Evolutionary conservation across 37 sponge, comb jelly and placozoan genomes (phyloP).

Genomic region (Tethya wilhelma): DNA sequence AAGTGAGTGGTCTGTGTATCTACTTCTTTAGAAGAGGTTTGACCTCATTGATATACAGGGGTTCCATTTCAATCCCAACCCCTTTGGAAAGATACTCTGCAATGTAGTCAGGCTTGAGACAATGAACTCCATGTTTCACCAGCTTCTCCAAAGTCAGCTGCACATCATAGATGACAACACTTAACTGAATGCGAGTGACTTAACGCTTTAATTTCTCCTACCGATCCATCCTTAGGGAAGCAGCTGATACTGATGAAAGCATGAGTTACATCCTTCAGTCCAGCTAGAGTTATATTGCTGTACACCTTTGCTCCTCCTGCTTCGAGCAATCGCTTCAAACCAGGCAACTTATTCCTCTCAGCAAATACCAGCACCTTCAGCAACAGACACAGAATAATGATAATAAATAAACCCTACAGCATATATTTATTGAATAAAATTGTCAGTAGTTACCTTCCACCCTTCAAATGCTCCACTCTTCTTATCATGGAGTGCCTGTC

Average conservation of each 20-base stretch:
- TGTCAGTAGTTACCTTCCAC: constrained; percentile 76
- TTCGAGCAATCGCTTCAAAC: constrained; percentile 82
- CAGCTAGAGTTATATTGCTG: neutral
- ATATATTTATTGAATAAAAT: neutral
- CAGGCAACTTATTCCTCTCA: constrained; percentile 57
- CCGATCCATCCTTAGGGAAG: constrained; percentile 38
- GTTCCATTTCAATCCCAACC: neutral
- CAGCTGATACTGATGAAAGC: constrained; percentile 48
- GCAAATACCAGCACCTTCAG: constrained; percentile 75
- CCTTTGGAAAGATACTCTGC: constrained; percentile 86
- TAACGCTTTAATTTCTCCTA: no score
- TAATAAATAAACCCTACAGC: no score
- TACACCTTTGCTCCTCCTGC: constrained; percentile 80
- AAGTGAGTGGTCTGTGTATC: neutral
- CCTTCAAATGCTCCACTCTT: constrained; percentile 77
- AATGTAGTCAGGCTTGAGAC: constrained; percentile 91
- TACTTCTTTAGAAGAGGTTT: neutral
- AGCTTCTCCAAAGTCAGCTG: constrained; percentile 54
- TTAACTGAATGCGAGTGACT: no score
- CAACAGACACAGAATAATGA: no score
- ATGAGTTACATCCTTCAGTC: constrained; percentile 36
- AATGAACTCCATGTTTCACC: constrained; percentile 65
- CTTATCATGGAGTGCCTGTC: constrained; percentile 36
- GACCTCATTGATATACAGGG: constrained; percentile 3
- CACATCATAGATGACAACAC: no score